Base-by-base conservation (phyloP, 2,113 vertebrate genomes). In the Lasiurus borealis region DNA sequence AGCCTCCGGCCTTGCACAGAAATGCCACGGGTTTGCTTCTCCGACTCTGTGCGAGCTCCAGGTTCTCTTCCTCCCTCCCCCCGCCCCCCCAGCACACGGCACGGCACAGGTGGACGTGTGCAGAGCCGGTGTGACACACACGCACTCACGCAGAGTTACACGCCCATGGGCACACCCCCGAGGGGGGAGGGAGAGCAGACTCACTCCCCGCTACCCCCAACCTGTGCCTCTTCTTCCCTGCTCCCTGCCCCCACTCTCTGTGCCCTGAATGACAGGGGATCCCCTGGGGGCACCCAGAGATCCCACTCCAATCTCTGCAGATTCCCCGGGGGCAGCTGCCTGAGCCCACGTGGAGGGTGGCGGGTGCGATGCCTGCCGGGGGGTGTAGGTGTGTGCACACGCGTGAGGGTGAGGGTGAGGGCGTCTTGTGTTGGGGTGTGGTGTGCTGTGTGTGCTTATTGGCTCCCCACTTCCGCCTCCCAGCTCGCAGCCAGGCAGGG, bases 181-280 rank as follows among this genome's bases (percentile, higher is more conserved):
- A 36, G 54, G 75, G 57, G 40, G 31, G 48, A 21, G 71, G 46
- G 73, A 27, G 44, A 40, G 59, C 31, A 27, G n/a, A 66, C 64
- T 69, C 7, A 14, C 40, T n/a, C 66, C 40, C 66, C 40, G n/a
- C 36, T 16, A 1, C 1, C 3, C 54, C 40, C 40, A 40, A 40
- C 40, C 40, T 40, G 40, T 40, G 5, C 40, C 29, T 57, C 44
- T 66, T 87, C 76, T 62, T 27, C 50, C 87, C n/a, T n/a, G 16
- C 1, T 68, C n/a, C 14, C 87, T 11, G 3, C 59, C 14, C n/a
- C 88, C 62, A 27, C 29, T 57, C 46, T 90, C 72, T 82, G 40
- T 76, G 81, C 69, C 54, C 19, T 78, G 72, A 96, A 48, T 85
- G 88, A 86, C 92, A 95, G 82, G 81, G 34, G 57, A 84, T 13